Evolutionary conservation across 2,797 vertebrate species (phyloP), one percentile per base, ranked within the genome.

Genomic region (Pteropus rufus): DNA sequence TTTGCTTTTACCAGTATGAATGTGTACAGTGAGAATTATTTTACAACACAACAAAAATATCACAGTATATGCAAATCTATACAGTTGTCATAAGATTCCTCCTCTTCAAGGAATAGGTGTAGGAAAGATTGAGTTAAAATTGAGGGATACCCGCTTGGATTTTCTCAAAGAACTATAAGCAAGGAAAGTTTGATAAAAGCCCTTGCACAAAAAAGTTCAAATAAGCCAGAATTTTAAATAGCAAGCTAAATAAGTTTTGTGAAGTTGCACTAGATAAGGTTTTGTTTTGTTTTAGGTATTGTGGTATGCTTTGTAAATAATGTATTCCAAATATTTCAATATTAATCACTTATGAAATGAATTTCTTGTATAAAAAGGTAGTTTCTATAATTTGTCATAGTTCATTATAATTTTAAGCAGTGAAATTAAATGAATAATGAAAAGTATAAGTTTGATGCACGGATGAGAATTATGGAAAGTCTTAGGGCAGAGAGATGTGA

Each of bases 171-270:
- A 93, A 26, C 18, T 56, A 10, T 11, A 58, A 89, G 29, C 52
- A 93, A 76, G 39, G 12, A 72, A 89, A 26, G 10, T 4, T 18
- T 84, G 41, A 80, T 76, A 73, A 70, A 86, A 79, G 31, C 34
- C 6, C 29, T 77, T 82, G 23, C 15, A 41, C 39, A 60, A 64
- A 93, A 93, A 92, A 82, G 54, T 81, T 64, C 10, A 60, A 39
- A 46, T 62, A 76, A 83, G 29, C 18, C 60, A 52, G 54, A 95
- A 93, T 91, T 85, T 82, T 64, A 92, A 23, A 58, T n/a, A 92
- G 49, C 29, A 92, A 86, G 39, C 49, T 80, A 96, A 94, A 80
- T 73, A 95, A 62, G 91, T 72, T 54, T 26, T 93, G 4, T 76
- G 34, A 72, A 56, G 9, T 85, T 93, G 46, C 29, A 80, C 36